Base-by-base conservation (phyloP, 2,797 vertebrate species). In the Orestias chungarensis region DNA sequence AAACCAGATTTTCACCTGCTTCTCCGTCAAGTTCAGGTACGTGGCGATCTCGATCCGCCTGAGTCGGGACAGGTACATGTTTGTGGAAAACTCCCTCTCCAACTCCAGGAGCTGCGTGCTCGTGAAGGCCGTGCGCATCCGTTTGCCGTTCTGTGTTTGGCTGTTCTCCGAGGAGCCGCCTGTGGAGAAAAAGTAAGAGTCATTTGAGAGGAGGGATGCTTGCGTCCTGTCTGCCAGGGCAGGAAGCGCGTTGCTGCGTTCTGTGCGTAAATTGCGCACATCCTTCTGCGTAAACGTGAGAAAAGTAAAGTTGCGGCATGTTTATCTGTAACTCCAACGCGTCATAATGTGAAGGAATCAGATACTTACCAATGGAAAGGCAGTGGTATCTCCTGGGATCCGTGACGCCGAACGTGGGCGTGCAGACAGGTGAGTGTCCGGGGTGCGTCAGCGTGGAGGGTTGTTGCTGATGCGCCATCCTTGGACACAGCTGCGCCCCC, bases 1-100 rank as follows among this genome's bases (percentile, higher is more conserved):
- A 87, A 99, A 99, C 98, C 98, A 99, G 90, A 99, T 99, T 86
- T 99, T 99, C 89, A 99, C 97, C 81, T 99, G 97, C 70, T 99
- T 99, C 92, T 99, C 98, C 0, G 98, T 98, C 73, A 99, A 94
- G 90, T 95, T 98, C 86, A 99, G 91, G 88, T 99, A 99, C 3
- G 98, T 98, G 70, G 98, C 98, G 79, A 99, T 99, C 86, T 99
- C 98, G 78, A 99, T 99, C 82, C 98, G 95, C 62, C 98, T 93
- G 65, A 99, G 94, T 55, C 98, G 95, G 4, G 98, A 99, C 50
- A 99, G 95, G 86, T 99, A 99, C 97, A 99, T 99, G 87, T 99
- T 99, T 73, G 97, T 96, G 15, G 97, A 98, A 87, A 99, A 99
- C 82, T 99, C 98, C 52, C 98, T 91, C 91, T 99, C 98, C 66